Conservation (phyloP, 2,113 vertebrate species). For the Dromaius novaehollandiae region DNA sequence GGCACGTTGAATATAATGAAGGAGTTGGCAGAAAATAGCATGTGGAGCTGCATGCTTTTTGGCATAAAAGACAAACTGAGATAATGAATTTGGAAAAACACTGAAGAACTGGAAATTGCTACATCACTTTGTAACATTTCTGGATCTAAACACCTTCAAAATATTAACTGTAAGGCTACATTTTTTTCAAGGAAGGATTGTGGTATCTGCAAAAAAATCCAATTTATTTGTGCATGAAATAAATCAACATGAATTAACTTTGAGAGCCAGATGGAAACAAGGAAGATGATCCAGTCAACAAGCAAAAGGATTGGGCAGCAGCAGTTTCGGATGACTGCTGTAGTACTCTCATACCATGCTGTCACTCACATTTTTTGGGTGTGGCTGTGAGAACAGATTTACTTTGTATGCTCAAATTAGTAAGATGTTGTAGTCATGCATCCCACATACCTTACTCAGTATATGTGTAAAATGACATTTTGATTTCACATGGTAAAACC, state of each 20-base stretch:
- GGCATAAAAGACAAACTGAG: neutral
- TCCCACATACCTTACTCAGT: neutral
- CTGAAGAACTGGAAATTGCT: slow-evolving; percentile 12
- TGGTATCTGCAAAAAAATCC: neutral
- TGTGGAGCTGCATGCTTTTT: neutral
- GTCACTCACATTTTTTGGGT: neutral
- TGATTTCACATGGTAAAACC: neutral
- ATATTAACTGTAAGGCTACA: neutral
- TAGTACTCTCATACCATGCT: neutral
- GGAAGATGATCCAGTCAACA: neutral
- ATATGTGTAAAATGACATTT: neutral
- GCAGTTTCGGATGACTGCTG: neutral
- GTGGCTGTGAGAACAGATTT: neutral
- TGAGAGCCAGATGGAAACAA: neutral
- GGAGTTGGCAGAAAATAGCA: neutral
- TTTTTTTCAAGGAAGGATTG: neutral
- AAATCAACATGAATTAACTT: neutral
- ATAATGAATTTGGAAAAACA: neutral
- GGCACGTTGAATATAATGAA: neutral
- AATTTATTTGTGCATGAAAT: neutral
- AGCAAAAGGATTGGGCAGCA: neutral
- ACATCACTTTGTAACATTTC: neutral
- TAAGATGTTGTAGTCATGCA: neutral
- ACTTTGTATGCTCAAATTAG: neutral
- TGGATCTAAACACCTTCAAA: neutral